Evolutionary conservation across 1,140 invertebrate genomes (phyloP).

Genomic region (Halesus radiatus): DNA sequence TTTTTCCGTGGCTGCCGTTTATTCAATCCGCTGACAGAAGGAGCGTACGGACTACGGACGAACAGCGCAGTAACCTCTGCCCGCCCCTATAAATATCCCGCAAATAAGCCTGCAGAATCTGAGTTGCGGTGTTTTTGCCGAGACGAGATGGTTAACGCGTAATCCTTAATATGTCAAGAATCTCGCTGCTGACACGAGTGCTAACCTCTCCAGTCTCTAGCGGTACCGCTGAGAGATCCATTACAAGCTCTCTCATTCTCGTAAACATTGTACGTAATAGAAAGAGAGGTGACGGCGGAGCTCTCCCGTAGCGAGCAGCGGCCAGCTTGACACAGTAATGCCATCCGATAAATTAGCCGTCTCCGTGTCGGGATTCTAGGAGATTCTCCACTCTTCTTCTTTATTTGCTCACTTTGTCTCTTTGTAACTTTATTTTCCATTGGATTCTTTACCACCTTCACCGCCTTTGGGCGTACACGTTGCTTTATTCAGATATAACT

Average conservation of each 20-base stretch:
- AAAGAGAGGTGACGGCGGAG: not conserved
- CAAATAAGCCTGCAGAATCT: constrained; percentile 29
- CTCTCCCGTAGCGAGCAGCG: not conserved
- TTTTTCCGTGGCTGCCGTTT: constrained; percentile 5
- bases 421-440: not conserved
- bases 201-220: constrained; percentile 44
- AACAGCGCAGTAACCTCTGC: not conserved
- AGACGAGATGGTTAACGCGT: constrained; percentile 29
- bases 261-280: too few relatives aligned
- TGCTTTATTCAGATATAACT: not conserved
- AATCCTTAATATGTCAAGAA: constrained; percentile 52
- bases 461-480: not conserved
- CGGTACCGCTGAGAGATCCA: too few relatives aligned
- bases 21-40: constrained; percentile 16
- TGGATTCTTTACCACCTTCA: constrained; percentile 18
- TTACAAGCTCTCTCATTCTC: too few relatives aligned
- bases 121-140: constrained; percentile 19
- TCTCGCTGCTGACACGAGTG: constrained; percentile 46
- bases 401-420: constrained; percentile 8
- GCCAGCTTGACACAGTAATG: constrained; percentile 36
- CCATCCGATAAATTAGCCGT: constrained; percentile 30
- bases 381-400: constrained; percentile 18
- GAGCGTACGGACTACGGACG: not conserved
- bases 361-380: constrained; percentile 23
- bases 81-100: constrained; percentile 24